Base-by-base conservation (phyloP, 2,113 vertebrate species). In the Fulica atra region DNA sequence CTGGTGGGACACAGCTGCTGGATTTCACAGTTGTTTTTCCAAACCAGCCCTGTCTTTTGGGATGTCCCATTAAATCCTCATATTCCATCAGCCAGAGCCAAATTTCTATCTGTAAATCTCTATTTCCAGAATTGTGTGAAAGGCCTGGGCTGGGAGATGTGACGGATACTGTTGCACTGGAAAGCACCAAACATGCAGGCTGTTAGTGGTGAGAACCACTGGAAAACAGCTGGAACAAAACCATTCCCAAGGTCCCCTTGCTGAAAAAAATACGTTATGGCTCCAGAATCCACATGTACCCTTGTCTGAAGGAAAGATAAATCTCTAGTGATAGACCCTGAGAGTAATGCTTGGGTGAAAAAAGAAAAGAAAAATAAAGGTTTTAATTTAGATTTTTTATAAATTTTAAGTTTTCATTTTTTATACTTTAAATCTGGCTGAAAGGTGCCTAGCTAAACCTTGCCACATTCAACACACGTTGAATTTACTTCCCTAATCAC, bases 21-120 rank as follows among this genome's bases (percentile, higher is more conserved):
- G 36, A 92, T 89, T 89, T 86, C 59, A 88, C 59, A 92, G 74
- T n/a, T 91, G 63, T 29, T 87, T 88, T 89, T 90, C 85, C 90
- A 93, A 89, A 60, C 25, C 17, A 50, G 16, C 9, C 20, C 84
- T 19, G 24, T 66, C 85, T 78, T 93, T 83, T 74, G 79, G 60
- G 64, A 90, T 65, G 25, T 68, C 68, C 35, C 33, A 78, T 19
- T 51, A 80, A 53, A 95, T 42, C 9, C 53, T 78, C 48, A 68
- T 24, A 63, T 93, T 94, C 72, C 79, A 88, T 31, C 68, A 92
- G 16, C 18, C 0, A 3, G 33, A 69, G 93, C 92, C 93, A 95
- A 88, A 86, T 65, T 96, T 42, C 86, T 59, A 16, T 84, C 60
- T 74, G 35, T 38, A 84, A 86, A 86, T 84, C 88, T 81, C 18